Base-by-base conservation (phyloP, 2,797 vertebrate species). In the Nasua narica region DNA sequence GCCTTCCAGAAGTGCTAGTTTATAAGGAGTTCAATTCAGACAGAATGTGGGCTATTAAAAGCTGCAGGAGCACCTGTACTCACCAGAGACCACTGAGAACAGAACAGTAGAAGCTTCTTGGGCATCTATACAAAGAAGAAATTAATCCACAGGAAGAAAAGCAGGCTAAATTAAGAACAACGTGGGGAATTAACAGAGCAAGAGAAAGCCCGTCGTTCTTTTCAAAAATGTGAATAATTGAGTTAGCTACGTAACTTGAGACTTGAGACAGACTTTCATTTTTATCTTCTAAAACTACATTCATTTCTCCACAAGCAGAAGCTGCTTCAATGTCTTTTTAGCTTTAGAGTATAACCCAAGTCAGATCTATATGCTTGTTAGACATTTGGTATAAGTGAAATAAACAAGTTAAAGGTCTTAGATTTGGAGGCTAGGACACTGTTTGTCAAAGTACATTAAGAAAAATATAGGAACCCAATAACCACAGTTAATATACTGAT, bases 111-210 rank as follows among this genome's bases (percentile, higher is more conserved):
- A 88, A 88, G 25, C 27, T 92, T 77, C 40, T 60, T 60, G 27
- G 72, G 14, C 32, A 74, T 54, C 74, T 83, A 92, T 83, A 87
- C 85, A 93, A 91, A 95, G 40, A 94, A 97, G 48, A 35, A 91
- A 94, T 93, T 84, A 94, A 85, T 93, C 35, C 48, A 50, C 60
- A 83, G 56, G 56, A 96, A 94, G 32, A 74, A 96, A 97, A 91
- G 27, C 48, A 62, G 60, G 95, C 89, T 96, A 84, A 97, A 94
- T 89, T 93, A 90, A 78, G 89, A 95, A 94, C 0, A 3, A 72
- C 54, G 90, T 79, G 70, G 52, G 65, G 50, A 96, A 96, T 90
- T 96, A 94, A 95, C 18, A 18, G 46, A 95, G 27, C 76, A 96
- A 96, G 32, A 96, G 62, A 97, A 97, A 94, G 46, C 1, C 43